Conservation (phyloP, 2,113 vertebrate genomes). For the Cynoglossus semilaevis region DNA sequence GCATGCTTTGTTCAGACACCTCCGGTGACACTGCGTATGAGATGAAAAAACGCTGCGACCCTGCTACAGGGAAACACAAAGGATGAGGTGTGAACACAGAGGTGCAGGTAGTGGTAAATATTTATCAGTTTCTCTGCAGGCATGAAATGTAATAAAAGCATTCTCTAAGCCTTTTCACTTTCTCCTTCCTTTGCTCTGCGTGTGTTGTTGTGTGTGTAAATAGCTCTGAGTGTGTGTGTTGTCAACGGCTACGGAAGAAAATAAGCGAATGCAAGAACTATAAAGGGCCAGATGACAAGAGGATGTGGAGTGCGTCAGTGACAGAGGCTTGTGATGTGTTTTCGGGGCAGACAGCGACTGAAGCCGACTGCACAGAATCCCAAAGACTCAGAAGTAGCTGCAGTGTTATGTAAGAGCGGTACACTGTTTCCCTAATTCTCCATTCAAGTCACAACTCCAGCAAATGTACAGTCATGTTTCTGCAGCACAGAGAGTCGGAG, state of each 20-base stretch:
- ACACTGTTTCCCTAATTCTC: conserved; percentile 3
- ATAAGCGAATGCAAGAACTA: neutral
- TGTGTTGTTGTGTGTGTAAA: neutral
- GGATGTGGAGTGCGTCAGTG: conserved; percentile 1
- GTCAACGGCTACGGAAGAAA: neutral
- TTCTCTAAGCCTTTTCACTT: neutral
- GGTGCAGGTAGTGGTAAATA: conserved; percentile 20
- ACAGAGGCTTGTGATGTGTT: conserved; percentile 15
- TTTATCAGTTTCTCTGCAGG: conserved; percentile 21
- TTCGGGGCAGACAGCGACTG: neutral
- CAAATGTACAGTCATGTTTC: conserved; percentile 23
- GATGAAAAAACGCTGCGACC: neutral
- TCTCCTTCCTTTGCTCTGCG: neutral
- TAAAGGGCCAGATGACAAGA: neutral
- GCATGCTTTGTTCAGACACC: neutral
- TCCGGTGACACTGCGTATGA: conserved; percentile 13
- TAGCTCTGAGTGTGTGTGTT: too few relatives aligned
- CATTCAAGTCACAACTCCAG: conserved; percentile 29
- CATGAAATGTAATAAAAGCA: conserved; percentile 15
- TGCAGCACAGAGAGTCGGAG: neutral
- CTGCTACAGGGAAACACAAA: conserved; percentile 8
- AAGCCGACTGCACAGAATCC: conserved; percentile 12
- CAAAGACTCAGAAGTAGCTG: conserved; percentile 7
- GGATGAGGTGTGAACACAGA: neutral
- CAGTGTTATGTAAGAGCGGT: conserved; percentile 44